Base-by-base conservation (phyloP, 2,888 invertebrate species). In the Cataglyphis altisquamis region DNA sequence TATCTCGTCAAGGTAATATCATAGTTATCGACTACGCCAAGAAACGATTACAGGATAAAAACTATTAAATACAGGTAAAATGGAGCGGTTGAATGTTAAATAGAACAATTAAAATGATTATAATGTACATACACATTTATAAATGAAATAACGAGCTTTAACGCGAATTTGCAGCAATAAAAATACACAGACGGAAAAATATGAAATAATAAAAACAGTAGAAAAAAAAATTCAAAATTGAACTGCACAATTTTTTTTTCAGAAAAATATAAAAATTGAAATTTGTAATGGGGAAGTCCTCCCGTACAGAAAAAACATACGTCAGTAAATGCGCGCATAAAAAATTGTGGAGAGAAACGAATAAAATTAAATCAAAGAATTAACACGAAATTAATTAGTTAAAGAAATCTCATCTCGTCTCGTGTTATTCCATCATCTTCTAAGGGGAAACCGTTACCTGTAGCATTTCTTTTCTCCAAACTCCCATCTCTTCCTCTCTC, bases 41-140 rank as follows among this genome's bases (percentile, higher is more conserved):
- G 72, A 72, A 84, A 63, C 86, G 85, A 83, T 87, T 84, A 83
- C 74, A 63, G 83, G 39, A 84, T 74, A 66, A 67, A 66, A 77
- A 77, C 25, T 25, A 67, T 36, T 77, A 52, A 67, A 36, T 66
- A 64, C 18, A 48, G 66, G 77, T 55, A 77, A 77, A 77, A 67
- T 77, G 55, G 66, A 39, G n/a, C 64, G 18, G 18, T 29, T 41
- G 52, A 67, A 74, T 74, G 45, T 74, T 62, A 60, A 75, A 52
- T 52, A 67, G 67, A 67, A 52, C 55, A 77, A 64, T 18, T 52
- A 48, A 77, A 66, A 12, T 66, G 18, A 55, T 39, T n/a, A 41
- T 15, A n/a, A 18, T 52, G 52, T 21, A 57, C 15, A 32, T 21
- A 57, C 10, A 32, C 29, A 12, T 32, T 10, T 45, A 15, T 41